These are phyloP conservation scores for Melinaea menophilus DNA, from an alignment of 2,888 invertebrate genomes.

Conservation along the genomic window DNA sequence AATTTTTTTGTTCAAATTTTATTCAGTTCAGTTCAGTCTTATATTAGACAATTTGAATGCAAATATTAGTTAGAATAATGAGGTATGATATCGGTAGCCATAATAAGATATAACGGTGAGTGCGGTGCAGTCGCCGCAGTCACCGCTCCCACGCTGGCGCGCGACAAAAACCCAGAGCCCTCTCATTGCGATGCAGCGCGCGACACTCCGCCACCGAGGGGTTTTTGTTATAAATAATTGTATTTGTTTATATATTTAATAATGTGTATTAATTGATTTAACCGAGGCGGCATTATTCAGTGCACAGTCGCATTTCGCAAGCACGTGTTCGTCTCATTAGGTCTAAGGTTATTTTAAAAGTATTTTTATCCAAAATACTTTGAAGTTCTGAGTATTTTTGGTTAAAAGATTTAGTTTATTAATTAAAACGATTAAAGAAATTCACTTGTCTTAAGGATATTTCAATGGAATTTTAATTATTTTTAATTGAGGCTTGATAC, in stretches of 20 bases:
- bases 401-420: neutral
- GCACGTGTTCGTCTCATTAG: neutral
- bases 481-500: neutral
- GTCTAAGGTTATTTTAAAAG: neutral
- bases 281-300: neutral
- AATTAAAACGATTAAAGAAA: neutral
- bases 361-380: too few relatives aligned
- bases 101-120: conserved; percentile 17
- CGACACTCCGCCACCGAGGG: conserved; percentile 50
- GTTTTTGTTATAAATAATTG: conserved; percentile 23
- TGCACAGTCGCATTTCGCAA: neutral
- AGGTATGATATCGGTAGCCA: too few relatives aligned
- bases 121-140: conserved; percentile 18
- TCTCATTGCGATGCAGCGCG: conserved; percentile 68
- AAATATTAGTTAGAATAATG: too few relatives aligned
- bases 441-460: neutral
- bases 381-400: too few relatives aligned
- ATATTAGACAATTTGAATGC: too few relatives aligned
- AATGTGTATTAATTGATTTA: conserved; percentile 2
- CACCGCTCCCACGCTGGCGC: conserved; percentile 68
- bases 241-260: conserved; percentile 37
- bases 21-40: neutral
- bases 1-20: neutral
- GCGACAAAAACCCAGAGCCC: conserved; percentile 58
- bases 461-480: conserved; percentile 1